Percentiles rank a stretch among this genome's conserved stretches.
These are phyloP conservation scores for Melanotaenia pygmaea DNA, from an alignment of 2,797 vertebrate species.

Conservation along the genomic window DNA sequence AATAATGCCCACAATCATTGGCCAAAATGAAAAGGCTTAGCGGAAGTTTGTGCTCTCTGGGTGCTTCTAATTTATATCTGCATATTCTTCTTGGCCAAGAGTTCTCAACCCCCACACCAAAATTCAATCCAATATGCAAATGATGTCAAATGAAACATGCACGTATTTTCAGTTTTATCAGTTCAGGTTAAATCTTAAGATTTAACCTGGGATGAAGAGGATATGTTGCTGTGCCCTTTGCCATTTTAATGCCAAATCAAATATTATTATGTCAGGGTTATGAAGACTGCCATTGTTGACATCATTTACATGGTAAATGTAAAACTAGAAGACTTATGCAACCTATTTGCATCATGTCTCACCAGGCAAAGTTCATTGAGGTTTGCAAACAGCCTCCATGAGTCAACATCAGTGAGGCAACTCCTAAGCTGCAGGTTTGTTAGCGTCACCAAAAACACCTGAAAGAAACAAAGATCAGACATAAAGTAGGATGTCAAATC, in stretches of 20 bases:
- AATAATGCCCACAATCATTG: too few species aligned
- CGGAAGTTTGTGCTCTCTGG: too few species aligned
- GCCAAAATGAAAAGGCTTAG: too few species aligned
- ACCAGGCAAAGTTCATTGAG: conserved; percentile 92
- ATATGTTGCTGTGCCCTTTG: not conserved
- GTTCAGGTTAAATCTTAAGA: not conserved
- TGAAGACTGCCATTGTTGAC: conserved; percentile 3
- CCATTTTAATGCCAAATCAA: not conserved
- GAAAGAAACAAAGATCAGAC: conserved; percentile 58
- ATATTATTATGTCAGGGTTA: not conserved
- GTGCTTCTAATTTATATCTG: too few species aligned
- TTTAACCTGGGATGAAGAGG: not conserved
- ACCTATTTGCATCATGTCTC: conserved; percentile 59
- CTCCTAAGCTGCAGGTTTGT: conserved; percentile 85
- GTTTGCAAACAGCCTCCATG: conserved; percentile 90
- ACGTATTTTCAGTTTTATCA: not conserved
- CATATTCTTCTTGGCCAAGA: too few species aligned
- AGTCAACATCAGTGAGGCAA: conserved; percentile 87
- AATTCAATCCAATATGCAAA: not conserved
- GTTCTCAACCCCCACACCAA: too few species aligned
- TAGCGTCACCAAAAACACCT: conserved; percentile 90
- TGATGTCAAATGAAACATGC: not conserved
- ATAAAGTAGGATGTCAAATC: conserved; percentile 5
- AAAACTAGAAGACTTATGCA: not conserved
- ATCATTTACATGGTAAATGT: conserved; percentile 27